phyloP scores from a whole-genome alignment of 1,140 invertebrate genomes.

The Mamestra configurata region DNA sequence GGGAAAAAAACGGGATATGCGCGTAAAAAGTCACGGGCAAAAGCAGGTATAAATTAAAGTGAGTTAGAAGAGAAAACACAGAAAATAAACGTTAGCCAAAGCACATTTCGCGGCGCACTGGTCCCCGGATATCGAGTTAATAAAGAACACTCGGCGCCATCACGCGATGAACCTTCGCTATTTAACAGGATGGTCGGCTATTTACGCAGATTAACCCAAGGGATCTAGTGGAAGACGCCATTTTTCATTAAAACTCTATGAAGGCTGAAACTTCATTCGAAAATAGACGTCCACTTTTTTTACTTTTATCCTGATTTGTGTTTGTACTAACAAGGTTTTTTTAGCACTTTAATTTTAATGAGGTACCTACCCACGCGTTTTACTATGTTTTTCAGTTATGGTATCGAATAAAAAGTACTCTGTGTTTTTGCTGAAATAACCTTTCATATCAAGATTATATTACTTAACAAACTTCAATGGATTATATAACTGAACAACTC shows the following conservation, averaged over 20 bases:
- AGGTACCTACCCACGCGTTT: neutral
- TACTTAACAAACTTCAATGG: conserved; percentile 19
- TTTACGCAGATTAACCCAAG: conserved; percentile 59
- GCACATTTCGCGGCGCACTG: conserved; percentile 59
- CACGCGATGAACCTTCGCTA: conserved; percentile 60
- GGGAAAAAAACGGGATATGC: too few species aligned
- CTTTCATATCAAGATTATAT: neutral
- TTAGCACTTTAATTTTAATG: neutral
- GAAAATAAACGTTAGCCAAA: conserved; percentile 58
- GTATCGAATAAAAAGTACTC: neutral
- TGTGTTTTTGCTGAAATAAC: neutral
- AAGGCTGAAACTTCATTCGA: conserved; percentile 30
- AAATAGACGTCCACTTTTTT: conserved; percentile 22
- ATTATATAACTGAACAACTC: conserved; percentile 36
- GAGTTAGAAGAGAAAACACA: conserved; percentile 27
- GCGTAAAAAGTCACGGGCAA: too few species aligned
- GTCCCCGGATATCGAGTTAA: conserved; percentile 66
- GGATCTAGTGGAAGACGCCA: conserved; percentile 54
- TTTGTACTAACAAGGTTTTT: conserved; percentile 20
- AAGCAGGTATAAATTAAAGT: neutral
- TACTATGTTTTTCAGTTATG: neutral
- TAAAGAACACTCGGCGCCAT: conserved; percentile 66
- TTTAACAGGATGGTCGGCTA: conserved; percentile 63
- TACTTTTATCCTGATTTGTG: neutral
- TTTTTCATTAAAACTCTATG: conserved; percentile 59